These are phyloP conservation scores for Xiphophorus maculatus DNA, from an alignment of 2,113 vertebrate species.

Conservation along the genomic window DNA sequence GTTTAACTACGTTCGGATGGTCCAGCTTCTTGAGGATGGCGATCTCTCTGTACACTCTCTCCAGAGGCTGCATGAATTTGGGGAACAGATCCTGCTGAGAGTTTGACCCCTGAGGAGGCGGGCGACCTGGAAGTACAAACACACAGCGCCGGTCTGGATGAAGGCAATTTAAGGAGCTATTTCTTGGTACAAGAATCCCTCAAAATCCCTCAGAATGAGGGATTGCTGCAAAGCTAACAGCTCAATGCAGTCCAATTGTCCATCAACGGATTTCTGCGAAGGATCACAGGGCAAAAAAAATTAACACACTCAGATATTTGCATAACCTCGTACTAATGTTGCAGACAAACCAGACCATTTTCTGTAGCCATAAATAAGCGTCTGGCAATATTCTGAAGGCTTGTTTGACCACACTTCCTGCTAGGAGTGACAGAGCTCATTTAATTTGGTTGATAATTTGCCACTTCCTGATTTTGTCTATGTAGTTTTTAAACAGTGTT, in stretches of 20 bases:
- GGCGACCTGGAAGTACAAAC: slow-evolving; percentile 81
- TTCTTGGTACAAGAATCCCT: background rate
- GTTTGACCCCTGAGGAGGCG: slow-evolving; percentile 83
- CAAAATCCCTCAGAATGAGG: background rate
- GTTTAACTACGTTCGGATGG: slow-evolving; percentile 92
- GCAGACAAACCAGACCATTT: no score
- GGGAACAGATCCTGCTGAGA: slow-evolving; percentile 74
- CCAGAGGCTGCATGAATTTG: slow-evolving; percentile 84
- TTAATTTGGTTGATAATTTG: no score
- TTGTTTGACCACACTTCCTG: no score
- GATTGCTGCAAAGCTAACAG: background rate
- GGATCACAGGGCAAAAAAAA: background rate
- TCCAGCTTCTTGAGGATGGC: slow-evolving; percentile 97
- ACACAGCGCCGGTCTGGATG: slow-evolving; percentile 1
- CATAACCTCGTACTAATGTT: no score
- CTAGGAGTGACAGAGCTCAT: no score
- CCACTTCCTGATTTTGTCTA: no score
- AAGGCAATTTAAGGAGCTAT: background rate
- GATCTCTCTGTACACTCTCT: slow-evolving; percentile 92
- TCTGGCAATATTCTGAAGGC: no score
- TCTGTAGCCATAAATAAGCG: no score
- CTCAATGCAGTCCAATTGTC: background rate
- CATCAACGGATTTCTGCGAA: background rate
- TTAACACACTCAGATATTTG: no score
- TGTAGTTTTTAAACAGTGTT: no score